A percentile compares a stretch with the other conserved stretches of the same genome.
phyloP scores from a whole-genome alignment of 64 coral and sea anemone genomes.

The Catalaphyllia jardinei region DNA sequence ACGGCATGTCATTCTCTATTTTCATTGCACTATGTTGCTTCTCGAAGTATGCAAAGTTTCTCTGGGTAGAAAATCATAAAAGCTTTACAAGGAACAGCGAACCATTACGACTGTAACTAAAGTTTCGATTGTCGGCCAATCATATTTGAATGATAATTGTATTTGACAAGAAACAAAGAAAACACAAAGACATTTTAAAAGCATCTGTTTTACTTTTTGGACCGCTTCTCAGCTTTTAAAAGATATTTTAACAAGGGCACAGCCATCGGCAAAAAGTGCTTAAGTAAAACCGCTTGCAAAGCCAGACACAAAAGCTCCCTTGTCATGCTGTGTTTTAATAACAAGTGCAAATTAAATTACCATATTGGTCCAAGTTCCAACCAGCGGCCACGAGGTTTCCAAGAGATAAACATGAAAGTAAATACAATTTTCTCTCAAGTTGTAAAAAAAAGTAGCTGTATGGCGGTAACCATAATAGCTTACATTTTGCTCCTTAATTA shows the following conservation, averaged over 20 bases:
- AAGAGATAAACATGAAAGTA: neutral
- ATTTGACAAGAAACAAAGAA: neutral
- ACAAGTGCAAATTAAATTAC: neutral
- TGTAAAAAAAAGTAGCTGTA: no score
- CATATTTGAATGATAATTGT: neutral
- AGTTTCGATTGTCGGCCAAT: neutral
- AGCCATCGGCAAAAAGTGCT: neutral
- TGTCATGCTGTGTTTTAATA: neutral
- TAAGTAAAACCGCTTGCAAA: no score
- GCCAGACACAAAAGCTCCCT: neutral
- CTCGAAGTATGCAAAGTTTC: neutral
- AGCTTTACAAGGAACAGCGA: neutral
- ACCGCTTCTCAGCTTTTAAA: neutral
- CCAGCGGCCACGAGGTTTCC: neutral
- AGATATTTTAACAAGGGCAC: neutral
- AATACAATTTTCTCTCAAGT: neutral
- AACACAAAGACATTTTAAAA: neutral
- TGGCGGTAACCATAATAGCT: no score
- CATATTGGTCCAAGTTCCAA: neutral
- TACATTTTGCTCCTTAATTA: no score
- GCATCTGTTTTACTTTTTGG: neutral
- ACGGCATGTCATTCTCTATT: neutral
- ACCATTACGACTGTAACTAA: neutral
- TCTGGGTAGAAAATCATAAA: neutral
- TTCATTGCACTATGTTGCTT: neutral